These are phyloP conservation scores for Sesamia nonagrioides DNA, from an alignment of 1,140 invertebrate genomes.

Conservation along the genomic window DNA sequence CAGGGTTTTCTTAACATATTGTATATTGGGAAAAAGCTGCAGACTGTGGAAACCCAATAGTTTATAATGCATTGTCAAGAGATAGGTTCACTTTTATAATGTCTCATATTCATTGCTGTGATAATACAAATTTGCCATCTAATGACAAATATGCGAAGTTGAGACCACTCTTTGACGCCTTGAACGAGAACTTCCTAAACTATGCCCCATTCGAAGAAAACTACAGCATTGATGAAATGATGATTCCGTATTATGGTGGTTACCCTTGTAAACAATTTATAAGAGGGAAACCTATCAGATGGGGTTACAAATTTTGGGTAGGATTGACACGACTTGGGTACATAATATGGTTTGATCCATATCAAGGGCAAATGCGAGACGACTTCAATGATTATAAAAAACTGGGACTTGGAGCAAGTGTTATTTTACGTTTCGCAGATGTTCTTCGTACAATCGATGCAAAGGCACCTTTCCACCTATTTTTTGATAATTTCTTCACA, in stretches of 20 bases:
- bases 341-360: constrained; percentile 69
- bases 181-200: constrained; percentile 77
- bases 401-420: constrained; percentile 67
- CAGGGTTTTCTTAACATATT: too few species aligned
- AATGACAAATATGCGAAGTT: constrained; percentile 70
- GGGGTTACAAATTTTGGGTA: constrained; percentile 84
- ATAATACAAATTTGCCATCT: constrained; percentile 65
- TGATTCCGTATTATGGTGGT: constrained; percentile 86
- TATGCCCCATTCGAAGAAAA: constrained; percentile 74
- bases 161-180: constrained; percentile 64
- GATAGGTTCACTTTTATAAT: constrained; percentile 70
- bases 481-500: constrained; percentile 71
- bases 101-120: constrained; percentile 69
- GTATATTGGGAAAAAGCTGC: constrained; percentile 68
- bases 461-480: constrained; percentile 63
- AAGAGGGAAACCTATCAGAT: constrained; percentile 83
- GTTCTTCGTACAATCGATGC: constrained; percentile 64
- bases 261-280: constrained; percentile 85
- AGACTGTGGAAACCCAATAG: constrained; percentile 68
- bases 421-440: constrained; percentile 66
- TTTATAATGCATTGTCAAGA: constrained; percentile 67
- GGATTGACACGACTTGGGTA: constrained; percentile 70
- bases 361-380: constrained; percentile 68
- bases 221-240: constrained; percentile 85
- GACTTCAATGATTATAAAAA: constrained; percentile 67